Conservation (phyloP, 1,140 invertebrate genomes). For the Pissodes strobi region DNA sequence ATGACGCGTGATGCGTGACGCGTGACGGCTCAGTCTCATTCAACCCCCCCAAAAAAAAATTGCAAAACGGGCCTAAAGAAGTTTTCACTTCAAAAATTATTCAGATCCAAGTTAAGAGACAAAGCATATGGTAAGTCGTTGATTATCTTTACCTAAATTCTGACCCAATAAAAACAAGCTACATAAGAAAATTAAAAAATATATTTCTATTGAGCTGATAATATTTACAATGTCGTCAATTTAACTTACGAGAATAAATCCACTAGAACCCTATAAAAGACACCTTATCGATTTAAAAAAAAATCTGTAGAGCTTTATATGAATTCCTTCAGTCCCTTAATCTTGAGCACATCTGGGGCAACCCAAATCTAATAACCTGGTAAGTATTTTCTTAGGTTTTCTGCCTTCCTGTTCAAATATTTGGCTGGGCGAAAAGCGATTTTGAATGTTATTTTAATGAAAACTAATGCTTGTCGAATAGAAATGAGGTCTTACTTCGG, state of each 20-base stretch:
- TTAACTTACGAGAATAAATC: not conserved
- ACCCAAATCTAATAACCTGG: slow-evolving; percentile 8
- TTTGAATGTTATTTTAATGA: not conserved
- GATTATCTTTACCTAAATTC: too few relatives aligned
- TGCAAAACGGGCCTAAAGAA: too few relatives aligned
- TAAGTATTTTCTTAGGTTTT: slow-evolving; percentile 12
- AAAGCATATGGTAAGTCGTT: too few relatives aligned
- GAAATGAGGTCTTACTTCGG: too few relatives aligned
- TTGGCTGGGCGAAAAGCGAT: not conserved
- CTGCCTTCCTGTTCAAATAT: slow-evolving; percentile 9
- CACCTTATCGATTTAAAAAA: not conserved
- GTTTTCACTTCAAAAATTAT: too few relatives aligned
- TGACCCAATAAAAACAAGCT: too few relatives aligned
- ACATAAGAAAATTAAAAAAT: too few relatives aligned
- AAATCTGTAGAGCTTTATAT: not conserved
- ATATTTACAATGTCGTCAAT: not conserved
- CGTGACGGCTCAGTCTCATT: too few relatives aligned
- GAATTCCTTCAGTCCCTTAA: slow-evolving; percentile 5
- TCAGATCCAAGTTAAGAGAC: too few relatives aligned
- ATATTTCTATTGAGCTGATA: not conserved
- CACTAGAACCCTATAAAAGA: slow-evolving; percentile 1
- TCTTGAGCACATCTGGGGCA: slow-evolving; percentile 2
- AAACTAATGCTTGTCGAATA: too few relatives aligned
- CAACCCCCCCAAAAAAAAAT: too few relatives aligned
- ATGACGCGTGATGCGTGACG: too few relatives aligned